Percentiles rank a stretch among this genome's conserved stretches.
These are phyloP conservation scores for Scolanthus callimorphus DNA, from an alignment of 92 coral and sea anemone species.

Conservation along the genomic window DNA sequence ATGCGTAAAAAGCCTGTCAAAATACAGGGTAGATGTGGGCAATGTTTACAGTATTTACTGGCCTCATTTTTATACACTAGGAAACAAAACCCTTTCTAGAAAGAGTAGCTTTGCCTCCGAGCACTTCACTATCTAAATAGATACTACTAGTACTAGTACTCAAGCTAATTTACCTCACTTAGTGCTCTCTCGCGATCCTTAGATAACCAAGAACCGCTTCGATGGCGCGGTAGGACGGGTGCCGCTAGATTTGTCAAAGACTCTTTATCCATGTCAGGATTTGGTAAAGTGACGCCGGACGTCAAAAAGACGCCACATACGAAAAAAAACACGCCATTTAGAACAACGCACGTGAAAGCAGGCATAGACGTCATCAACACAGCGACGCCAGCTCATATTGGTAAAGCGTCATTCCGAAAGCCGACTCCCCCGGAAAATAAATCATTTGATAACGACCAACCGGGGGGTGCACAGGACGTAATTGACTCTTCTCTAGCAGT, in stretches of 20 bases:
- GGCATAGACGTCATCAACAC: constrained; percentile 33
- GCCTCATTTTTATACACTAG: no score
- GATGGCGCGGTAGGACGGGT: constrained; percentile 94
- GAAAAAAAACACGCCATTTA: neutral
- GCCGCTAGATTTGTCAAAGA: constrained; percentile 84
- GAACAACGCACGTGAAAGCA: constrained; percentile 14
- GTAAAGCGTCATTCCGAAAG: constrained; percentile 30
- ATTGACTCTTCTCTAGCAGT: neutral
- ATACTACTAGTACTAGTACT: no score
- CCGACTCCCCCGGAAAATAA: constrained; percentile 14
- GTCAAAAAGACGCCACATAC: constrained; percentile 5
- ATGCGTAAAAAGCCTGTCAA: no score
- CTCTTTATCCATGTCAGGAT: constrained; percentile 89
- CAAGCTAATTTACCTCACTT: no score
- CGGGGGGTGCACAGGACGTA: constrained; percentile 1
- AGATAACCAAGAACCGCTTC: constrained; percentile 97
- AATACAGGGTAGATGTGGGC: no score
- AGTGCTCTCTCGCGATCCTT: no score
- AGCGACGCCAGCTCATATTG: constrained; percentile 18
- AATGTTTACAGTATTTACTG: no score
- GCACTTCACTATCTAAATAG: no score
- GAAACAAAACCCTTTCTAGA: no score
- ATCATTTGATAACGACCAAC: neutral
- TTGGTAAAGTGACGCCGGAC: constrained; percentile 47
- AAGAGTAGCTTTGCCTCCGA: no score